phyloP scores from a whole-genome alignment of 2,797 vertebrate genomes.

The Sparidentex hasta region DNA sequence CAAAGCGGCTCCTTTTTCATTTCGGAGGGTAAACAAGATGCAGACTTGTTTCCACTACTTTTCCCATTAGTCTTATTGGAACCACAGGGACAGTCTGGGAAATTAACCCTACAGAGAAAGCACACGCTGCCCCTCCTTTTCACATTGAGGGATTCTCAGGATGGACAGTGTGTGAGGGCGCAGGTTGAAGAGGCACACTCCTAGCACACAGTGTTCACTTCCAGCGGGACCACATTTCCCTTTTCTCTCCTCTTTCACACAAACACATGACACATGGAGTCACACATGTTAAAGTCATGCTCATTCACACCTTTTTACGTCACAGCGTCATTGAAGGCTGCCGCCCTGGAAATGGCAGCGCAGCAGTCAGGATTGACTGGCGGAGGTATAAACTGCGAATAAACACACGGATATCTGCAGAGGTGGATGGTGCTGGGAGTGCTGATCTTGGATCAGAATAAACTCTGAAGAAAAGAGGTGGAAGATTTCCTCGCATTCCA shows the following conservation, averaged over 20 bases:
- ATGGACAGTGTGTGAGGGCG: slow-evolving; percentile 8
- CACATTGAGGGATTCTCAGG: slow-evolving; percentile 7
- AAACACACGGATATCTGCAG: slow-evolving; percentile 48
- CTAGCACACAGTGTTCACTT: neutral
- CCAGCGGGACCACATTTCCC: neutral
- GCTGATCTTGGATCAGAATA: slow-evolving; percentile 29
- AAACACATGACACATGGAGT: slow-evolving; percentile 39
- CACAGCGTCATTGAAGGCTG: slow-evolving; percentile 34
- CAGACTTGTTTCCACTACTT: slow-evolving; percentile 59
- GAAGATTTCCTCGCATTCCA: neutral
- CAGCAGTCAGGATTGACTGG: slow-evolving; percentile 51
- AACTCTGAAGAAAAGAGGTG: neutral
- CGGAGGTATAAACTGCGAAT: slow-evolving; percentile 56
- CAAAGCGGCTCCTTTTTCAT: slow-evolving; percentile 64
- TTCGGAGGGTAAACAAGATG: slow-evolving; percentile 66
- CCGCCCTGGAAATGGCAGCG: slow-evolving; percentile 37
- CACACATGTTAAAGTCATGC: slow-evolving; percentile 21
- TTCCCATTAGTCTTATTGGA: slow-evolving; percentile 36
- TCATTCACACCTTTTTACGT: slow-evolving; percentile 49
- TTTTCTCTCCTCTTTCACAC: slow-evolving; percentile 6
- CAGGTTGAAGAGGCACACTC: slow-evolving; percentile 26
- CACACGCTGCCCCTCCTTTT: slow-evolving; percentile 16
- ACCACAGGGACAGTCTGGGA: slow-evolving; percentile 28
- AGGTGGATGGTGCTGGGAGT: slow-evolving; percentile 15
- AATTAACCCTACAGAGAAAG: slow-evolving; percentile 26